These are phyloP conservation scores for Octomys mimax DNA, from an alignment of 2,797 vertebrate genomes.

Conservation along the genomic window DNA sequence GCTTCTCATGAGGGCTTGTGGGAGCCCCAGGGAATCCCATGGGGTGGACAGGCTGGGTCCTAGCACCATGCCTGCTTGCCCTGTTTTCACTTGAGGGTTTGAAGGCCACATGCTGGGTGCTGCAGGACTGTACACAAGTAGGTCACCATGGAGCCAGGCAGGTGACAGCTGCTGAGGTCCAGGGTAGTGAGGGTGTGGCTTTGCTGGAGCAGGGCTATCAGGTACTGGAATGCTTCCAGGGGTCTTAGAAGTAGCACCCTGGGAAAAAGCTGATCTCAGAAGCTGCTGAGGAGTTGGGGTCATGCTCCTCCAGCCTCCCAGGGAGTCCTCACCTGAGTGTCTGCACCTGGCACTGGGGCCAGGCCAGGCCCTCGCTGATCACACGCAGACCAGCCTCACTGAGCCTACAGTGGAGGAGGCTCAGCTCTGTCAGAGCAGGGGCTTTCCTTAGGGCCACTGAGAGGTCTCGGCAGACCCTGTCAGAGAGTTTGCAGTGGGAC, in stretches of 20 bases:
- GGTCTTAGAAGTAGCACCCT: conserved; percentile 56
- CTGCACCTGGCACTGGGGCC: conserved; percentile 55
- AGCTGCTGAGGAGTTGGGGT: fast-evolving
- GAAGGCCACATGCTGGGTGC: conserved; percentile 58
- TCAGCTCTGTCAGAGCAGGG: conserved; percentile 47
- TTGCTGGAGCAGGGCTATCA: background rate
- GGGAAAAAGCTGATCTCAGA: background rate
- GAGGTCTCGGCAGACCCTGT: conserved; percentile 68
- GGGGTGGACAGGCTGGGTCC: background rate
- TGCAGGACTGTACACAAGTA: conserved; percentile 42
- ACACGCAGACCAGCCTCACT: background rate
- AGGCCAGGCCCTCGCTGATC: conserved; percentile 70
- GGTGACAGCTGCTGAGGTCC: conserved; percentile 72
- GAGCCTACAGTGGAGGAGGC: conserved; percentile 54
- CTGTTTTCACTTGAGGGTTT: conserved; percentile 65
- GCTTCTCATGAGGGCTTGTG: background rate
- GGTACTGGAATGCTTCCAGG: background rate
- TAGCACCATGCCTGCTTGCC: background rate
- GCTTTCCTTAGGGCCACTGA: conserved; percentile 56
- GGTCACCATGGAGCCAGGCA: background rate
- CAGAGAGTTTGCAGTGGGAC: conserved; percentile 47
- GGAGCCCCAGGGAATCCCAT: background rate
- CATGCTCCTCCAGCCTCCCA: background rate
- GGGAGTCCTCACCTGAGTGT: conserved; percentile 70
- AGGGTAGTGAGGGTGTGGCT: background rate